Conservation (phyloP, 2,888 invertebrate species). For the Ceramica pisi region DNA sequence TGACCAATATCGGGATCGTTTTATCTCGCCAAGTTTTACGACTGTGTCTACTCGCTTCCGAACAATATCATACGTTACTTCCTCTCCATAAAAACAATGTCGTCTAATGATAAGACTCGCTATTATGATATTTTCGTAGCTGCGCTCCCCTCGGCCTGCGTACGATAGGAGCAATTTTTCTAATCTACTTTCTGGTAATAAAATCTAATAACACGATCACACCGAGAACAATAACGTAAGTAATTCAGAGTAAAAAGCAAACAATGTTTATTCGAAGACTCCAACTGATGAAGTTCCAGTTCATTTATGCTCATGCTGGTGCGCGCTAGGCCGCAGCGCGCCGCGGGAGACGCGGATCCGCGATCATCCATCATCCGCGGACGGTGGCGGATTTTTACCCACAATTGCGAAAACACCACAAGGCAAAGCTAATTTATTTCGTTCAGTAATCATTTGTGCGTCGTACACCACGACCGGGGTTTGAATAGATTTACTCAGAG, state of each 20-base stretch:
- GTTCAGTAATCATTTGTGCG: constrained; percentile 58
- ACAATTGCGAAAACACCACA: constrained; percentile 43
- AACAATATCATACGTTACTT: constrained; percentile 70
- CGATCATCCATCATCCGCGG: constrained; percentile 71
- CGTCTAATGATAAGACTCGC: constrained; percentile 64
- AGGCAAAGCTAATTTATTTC: constrained; percentile 61
- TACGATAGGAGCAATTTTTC: constrained; percentile 41
- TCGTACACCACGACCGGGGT: constrained; percentile 44
- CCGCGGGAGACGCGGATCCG: constrained; percentile 24
- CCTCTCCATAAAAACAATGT: constrained; percentile 71
- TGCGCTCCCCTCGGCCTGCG: constrained; percentile 17
- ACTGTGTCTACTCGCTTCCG: constrained; percentile 62
- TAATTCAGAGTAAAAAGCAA: constrained; percentile 55
- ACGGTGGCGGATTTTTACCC: constrained; percentile 64
- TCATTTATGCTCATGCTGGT: constrained; percentile 36
- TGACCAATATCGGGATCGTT: constrained; percentile 59
- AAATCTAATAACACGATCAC: constrained; percentile 54
- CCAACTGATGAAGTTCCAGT: constrained; percentile 35
- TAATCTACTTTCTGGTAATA: constrained; percentile 57
- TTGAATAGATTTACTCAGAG: constrained; percentile 60
- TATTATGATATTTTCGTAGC: constrained; percentile 63
- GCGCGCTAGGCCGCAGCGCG: constrained; percentile 4
- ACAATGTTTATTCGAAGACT: constrained; percentile 44
- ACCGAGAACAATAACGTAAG: constrained; percentile 55
- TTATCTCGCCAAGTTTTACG: constrained; percentile 65